Evolutionary conservation across 2,113 vertebrate genomes (phyloP).

Genomic region (Puffinus mauretanicus): DNA sequence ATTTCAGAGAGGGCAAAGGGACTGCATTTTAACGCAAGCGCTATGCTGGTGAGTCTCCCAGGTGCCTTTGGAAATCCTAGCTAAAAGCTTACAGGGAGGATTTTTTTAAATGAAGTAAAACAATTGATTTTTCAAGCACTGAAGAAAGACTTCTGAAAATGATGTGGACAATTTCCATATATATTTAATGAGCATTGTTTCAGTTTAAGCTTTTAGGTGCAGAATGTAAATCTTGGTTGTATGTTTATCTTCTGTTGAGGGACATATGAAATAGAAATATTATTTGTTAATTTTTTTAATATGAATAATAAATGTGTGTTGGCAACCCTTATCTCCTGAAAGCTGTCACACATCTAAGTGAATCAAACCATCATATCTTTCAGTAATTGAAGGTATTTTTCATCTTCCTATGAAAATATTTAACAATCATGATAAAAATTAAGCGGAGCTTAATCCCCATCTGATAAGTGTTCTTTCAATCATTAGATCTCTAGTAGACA

Average conservation of each 20-base stretch:
- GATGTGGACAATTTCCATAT: neutral
- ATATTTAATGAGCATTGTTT: neutral
- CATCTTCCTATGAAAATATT: neutral
- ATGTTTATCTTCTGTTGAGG: neutral
- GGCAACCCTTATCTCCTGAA: neutral
- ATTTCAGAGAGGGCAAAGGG: neutral
- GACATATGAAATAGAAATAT: neutral
- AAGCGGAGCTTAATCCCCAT: neutral
- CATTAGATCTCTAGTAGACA: neutral
- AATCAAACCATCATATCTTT: neutral
- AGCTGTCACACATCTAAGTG: neutral
- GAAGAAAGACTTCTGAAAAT: neutral
- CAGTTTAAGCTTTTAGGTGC: neutral
- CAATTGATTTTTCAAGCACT: neutral
- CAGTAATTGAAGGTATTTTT: neutral
- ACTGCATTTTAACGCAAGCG: neutral
- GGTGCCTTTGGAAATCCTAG: neutral
- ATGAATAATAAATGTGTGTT: neutral
- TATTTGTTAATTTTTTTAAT: neutral
- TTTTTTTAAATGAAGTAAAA: neutral
- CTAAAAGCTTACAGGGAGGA: neutral
- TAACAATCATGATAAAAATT: neutral
- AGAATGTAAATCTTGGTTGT: neutral
- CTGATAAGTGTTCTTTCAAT: neutral
- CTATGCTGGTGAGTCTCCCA: neutral